These are phyloP conservation scores for Nothocercus julius DNA, from an alignment of 2,113 vertebrate species.

Conservation along the genomic window DNA sequence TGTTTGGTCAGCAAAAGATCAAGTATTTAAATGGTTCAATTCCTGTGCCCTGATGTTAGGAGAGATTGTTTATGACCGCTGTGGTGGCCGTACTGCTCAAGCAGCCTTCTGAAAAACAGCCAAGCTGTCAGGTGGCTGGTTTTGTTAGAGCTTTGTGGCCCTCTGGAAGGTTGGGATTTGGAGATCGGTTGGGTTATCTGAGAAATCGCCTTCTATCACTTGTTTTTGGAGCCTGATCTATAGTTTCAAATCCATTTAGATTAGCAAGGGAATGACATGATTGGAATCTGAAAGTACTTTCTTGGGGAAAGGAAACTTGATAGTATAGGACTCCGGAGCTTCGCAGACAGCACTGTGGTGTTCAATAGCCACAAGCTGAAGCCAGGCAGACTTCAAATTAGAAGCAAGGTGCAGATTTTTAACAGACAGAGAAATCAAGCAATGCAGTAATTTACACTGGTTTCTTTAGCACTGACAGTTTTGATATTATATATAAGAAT, in stretches of 20 bases:
- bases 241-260: constrained; percentile 55
- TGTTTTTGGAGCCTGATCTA: constrained; percentile 38
- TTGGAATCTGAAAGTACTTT: constrained; percentile 2
- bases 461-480: background rate
- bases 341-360: constrained; percentile 18
- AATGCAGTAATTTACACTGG: background rate
- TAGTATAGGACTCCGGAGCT: constrained; percentile 22
- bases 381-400: constrained; percentile 10
- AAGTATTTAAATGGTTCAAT: constrained; percentile 68
- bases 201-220: constrained; percentile 14
- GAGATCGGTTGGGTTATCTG: constrained; percentile 17
- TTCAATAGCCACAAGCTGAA: constrained; percentile 37
- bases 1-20: constrained; percentile 67
- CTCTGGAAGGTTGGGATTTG: background rate
- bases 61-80: constrained; percentile 42
- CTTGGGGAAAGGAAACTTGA: constrained; percentile 23
- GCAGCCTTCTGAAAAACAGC: constrained; percentile 3
- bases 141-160: background rate
- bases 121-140: background rate
- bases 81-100: background rate
- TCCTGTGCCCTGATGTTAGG: constrained; percentile 48
- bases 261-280: constrained; percentile 27
- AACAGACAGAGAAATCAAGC: constrained; percentile 15
- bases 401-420: constrained; percentile 5
- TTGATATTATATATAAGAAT: background rate